These are phyloP conservation scores for Montipora capricornis DNA, from an alignment of 64 coral and sea anemone species.

Conservation along the genomic window DNA sequence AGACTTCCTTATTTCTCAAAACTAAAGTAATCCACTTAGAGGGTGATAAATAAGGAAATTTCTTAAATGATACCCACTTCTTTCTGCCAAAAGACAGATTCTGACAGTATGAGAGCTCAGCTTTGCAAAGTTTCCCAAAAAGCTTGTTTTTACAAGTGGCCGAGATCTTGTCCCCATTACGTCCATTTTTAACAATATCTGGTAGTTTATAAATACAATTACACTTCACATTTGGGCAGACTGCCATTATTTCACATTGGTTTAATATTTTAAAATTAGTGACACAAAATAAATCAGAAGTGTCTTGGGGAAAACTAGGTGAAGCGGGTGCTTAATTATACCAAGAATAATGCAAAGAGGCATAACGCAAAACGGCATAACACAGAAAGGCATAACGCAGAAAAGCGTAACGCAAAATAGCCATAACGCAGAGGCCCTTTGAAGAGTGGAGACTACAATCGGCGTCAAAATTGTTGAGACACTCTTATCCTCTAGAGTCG, in stretches of 20 bases:
- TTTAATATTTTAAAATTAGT: slow-evolving; percentile 18
- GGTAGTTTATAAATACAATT: neutral
- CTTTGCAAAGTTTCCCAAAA: neutral
- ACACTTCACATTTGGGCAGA: neutral
- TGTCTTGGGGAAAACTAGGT: neutral
- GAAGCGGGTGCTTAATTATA: slow-evolving; percentile 24
- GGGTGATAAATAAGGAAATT: neutral
- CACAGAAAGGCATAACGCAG: too few species aligned
- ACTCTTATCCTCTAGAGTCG: too few species aligned
- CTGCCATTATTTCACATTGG: neutral
- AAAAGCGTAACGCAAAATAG: too few species aligned
- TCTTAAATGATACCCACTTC: slow-evolving; percentile 8
- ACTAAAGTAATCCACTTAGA: slow-evolving; percentile 16
- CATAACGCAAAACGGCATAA: too few species aligned
- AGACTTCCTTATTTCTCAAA: neutral
- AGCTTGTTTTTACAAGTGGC: slow-evolving; percentile 10
- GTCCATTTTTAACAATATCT: neutral
- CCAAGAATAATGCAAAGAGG: neutral
- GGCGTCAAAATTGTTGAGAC: too few species aligned
- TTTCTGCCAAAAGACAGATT: slow-evolving; percentile 18
- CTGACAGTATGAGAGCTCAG: neutral
- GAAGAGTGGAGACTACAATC: too few species aligned
- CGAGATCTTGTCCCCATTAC: neutral
- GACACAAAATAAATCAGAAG: neutral
- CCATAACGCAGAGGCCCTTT: too few species aligned